phyloP scores from a whole-genome alignment of 2,797 vertebrate species.

The Phoeniculus purpureus region DNA sequence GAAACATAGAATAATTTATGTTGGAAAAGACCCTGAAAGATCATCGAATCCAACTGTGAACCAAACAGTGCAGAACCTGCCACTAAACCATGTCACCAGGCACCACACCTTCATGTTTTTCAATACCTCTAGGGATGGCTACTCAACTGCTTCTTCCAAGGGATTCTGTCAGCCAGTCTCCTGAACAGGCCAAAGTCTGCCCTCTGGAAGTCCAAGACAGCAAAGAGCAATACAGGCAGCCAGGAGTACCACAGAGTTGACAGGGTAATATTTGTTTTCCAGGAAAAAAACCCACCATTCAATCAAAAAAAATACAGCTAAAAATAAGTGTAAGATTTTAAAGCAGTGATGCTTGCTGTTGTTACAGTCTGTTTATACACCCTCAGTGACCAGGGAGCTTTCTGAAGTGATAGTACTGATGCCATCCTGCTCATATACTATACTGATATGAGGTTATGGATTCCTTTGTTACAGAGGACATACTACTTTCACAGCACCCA shows the following conservation, averaged over 20 bases:
- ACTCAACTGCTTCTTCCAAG: neutral
- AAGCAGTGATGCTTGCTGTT: neutral
- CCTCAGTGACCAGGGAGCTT: neutral
- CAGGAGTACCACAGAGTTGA: neutral
- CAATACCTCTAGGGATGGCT: no score
- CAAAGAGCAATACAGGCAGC: neutral
- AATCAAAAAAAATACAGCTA: neutral
- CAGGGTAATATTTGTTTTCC: neutral
- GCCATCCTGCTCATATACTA: neutral
- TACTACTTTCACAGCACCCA: neutral
- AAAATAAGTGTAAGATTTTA: neutral
- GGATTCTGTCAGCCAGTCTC: neutral
- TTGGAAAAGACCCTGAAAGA: no score
- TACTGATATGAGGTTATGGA: neutral
- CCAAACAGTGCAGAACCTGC: no score
- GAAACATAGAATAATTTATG: neutral
- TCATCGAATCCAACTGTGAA: no score
- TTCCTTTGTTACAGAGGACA: neutral
- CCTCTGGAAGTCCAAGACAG: neutral
- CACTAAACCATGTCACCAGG: no score
- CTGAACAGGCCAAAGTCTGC: neutral
- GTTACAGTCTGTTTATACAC: neutral
- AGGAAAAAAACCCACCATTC: neutral
- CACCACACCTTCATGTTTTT: no score
- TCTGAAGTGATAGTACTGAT: neutral